Percentiles rank a stretch among this genome's conserved stretches.
Evolutionary conservation across 2,113 vertebrate species (phyloP).

Genomic region (Pterophyllum scalare): DNA sequence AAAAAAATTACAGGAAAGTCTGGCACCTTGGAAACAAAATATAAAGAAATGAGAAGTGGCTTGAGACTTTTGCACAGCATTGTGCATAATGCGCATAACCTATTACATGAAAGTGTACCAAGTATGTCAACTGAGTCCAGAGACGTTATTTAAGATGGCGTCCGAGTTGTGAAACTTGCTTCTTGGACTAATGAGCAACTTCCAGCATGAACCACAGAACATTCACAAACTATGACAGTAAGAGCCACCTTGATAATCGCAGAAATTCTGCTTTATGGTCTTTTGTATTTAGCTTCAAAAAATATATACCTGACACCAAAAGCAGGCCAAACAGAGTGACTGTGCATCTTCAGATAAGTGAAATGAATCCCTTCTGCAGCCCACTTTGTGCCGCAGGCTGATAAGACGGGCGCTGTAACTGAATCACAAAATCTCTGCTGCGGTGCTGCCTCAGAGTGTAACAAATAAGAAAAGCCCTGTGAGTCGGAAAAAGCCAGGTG

Average conservation of each 20-base stretch:
- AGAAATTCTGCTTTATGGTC: neutral
- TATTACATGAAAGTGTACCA: neutral
- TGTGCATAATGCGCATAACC: neutral
- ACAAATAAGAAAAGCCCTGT: neutral
- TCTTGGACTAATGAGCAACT: rapidly evolving
- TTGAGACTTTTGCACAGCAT: neutral
- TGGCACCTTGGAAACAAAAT: neutral
- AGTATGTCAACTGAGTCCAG: neutral
- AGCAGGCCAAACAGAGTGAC: neutral
- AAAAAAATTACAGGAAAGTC: neutral
- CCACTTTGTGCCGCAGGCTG: neutral
- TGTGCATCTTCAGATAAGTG: neutral
- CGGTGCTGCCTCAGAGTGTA: neutral
- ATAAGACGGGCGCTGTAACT: neutral
- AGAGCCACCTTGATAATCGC: neutral
- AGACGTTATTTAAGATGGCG: neutral
- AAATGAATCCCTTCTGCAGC: neutral
- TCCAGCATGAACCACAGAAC: neutral
- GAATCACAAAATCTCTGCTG: constrained; percentile 22
- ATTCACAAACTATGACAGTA: neutral
- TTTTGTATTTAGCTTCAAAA: neutral
- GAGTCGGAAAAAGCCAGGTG: neutral
- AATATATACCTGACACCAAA: neutral
- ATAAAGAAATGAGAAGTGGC: neutral
- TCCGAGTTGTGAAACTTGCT: neutral